A percentile compares a stretch with the other conserved stretches of the same genome.
Conservation (phyloP, 2,888 invertebrate species). For the Lasioglossum malachurum region DNA sequence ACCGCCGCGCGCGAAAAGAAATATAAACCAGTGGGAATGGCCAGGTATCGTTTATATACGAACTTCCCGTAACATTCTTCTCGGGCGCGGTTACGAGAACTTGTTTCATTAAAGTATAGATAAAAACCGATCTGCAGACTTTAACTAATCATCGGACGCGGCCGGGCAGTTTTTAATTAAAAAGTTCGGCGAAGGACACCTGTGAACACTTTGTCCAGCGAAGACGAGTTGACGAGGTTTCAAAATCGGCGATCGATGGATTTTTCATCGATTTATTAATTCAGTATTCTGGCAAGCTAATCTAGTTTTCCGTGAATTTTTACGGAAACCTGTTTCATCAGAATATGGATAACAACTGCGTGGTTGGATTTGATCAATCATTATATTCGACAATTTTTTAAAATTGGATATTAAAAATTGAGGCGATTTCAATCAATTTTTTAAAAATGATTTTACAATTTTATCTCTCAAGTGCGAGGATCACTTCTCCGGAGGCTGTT, state of each 20-base stretch:
- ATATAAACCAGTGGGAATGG: neutral
- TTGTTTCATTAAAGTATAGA: constrained; percentile 14
- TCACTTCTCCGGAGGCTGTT: neutral
- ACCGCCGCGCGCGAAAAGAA: neutral
- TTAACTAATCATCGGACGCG: neutral
- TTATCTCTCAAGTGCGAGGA: neutral
- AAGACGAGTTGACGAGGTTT: neutral
- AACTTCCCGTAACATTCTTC: neutral
- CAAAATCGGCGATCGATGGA: neutral
- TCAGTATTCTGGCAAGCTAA: neutral
- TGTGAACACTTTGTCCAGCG: neutral
- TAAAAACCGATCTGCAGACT: neutral
- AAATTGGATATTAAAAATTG: neutral
- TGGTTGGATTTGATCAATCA: neutral
- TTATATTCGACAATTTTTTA: neutral
- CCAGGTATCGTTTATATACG: neutral
- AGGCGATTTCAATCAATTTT: neutral
- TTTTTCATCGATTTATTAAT: neutral
- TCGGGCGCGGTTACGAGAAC: neutral
- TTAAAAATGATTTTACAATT: neutral
- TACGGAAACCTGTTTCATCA: too few relatives aligned
- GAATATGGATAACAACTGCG: neutral
- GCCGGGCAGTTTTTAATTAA: neutral
- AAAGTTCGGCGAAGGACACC: neutral
- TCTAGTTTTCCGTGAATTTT: neutral